These are phyloP conservation scores for Yasuhikotakia modesta DNA, from an alignment of 2,797 vertebrate genomes.

Conservation along the genomic window DNA sequence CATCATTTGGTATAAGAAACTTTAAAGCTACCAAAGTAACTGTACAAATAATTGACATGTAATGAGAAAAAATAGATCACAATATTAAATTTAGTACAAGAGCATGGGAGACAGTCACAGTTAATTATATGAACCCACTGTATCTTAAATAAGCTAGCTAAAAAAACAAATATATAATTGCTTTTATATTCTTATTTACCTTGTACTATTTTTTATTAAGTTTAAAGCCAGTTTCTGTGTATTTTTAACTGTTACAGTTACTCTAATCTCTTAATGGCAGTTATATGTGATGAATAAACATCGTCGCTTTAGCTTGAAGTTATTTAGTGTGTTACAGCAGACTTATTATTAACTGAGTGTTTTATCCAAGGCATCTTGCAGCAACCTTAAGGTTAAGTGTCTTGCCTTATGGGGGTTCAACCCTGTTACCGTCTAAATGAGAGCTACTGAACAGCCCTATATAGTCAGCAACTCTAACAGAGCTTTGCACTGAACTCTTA, in stretches of 20 bases:
- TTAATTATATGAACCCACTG: too few relatives aligned
- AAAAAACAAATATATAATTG: too few relatives aligned
- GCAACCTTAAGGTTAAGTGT: slow-evolving; percentile 22
- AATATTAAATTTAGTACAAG: too few relatives aligned
- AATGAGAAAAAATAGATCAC: neutral
- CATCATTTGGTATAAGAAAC: neutral
- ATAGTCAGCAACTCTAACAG: neutral
- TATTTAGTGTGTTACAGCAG: neutral
- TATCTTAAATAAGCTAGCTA: too few relatives aligned
- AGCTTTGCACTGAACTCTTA: neutral
- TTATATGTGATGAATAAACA: neutral
- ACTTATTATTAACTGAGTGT: slow-evolving; percentile 19
- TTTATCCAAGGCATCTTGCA: slow-evolving; percentile 24
- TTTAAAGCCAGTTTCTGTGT: too few relatives aligned
- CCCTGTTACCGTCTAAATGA: neutral
- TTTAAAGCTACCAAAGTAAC: neutral
- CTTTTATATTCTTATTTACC: too few relatives aligned
- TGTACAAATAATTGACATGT: neutral
- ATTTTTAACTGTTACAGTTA: neutral
- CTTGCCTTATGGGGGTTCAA: slow-evolving; percentile 1
- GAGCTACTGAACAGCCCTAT: neutral
- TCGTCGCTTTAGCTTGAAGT: neutral
- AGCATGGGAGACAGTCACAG: too few relatives aligned
- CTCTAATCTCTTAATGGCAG: neutral
- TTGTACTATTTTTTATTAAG: too few relatives aligned